Conservation (phyloP, 2,888 invertebrate genomes). For the Apoderus coryli region DNA sequence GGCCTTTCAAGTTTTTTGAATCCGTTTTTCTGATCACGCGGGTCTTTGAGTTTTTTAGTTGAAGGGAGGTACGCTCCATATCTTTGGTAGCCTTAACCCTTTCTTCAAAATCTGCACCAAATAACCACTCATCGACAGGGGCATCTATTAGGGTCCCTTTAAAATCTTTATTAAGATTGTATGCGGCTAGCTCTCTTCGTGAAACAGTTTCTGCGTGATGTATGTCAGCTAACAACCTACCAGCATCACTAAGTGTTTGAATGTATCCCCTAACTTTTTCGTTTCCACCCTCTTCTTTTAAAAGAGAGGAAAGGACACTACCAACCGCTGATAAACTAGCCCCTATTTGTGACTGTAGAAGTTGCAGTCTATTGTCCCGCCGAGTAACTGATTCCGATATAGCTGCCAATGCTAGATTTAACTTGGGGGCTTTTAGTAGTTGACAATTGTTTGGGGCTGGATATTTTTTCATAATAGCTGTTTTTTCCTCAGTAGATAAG, state of each 20-base stretch:
- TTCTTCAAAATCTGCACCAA: too few relatives aligned
- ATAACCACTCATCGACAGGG: conserved; percentile 8
- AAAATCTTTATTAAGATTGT: conserved; percentile 6
- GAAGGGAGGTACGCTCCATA: conserved; percentile 4
- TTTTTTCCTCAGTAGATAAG: too few relatives aligned
- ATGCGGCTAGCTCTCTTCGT: conserved; percentile 3
- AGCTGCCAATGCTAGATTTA: too few relatives aligned
- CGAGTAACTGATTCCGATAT: background rate
- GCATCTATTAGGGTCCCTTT: conserved; percentile 4
- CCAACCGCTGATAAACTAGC: conserved; percentile 6
- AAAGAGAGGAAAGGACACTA: background rate
- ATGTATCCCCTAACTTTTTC: conserved; percentile 2
- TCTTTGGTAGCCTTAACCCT: conserved; percentile 4
- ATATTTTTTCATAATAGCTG: too few relatives aligned
- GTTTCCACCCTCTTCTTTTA: conserved; percentile 7
- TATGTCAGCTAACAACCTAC: conserved; percentile 4
- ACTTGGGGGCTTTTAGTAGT: too few relatives aligned
- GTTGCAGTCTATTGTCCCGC: conserved; percentile 3
- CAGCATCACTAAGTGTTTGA: conserved; percentile 6
- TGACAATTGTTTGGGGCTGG: too few relatives aligned
- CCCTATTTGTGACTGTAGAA: conserved; percentile 7
- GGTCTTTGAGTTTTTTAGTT: conserved; percentile 3
- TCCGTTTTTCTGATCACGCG: conserved; percentile 1
- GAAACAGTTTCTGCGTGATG: conserved; percentile 7
- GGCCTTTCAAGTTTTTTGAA: conserved; percentile 8